Conservation (phyloP, 2,888 invertebrate genomes). For the Auanema freiburgensis region DNA sequence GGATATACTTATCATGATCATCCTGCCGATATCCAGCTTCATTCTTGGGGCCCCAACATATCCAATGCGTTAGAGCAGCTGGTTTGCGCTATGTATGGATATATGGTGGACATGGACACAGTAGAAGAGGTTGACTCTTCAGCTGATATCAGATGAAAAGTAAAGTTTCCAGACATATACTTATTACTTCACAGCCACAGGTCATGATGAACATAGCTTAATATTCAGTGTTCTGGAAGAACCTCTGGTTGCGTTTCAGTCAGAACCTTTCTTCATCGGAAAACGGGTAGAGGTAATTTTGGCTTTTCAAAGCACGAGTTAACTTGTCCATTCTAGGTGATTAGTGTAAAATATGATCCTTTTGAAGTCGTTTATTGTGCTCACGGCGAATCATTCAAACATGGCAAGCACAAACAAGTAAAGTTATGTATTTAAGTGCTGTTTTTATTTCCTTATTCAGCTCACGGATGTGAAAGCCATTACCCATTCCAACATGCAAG, state of each 20-base stretch:
- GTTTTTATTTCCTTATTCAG: constrained; percentile 66
- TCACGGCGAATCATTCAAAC: constrained; percentile 83
- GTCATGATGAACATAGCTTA: constrained; percentile 82
- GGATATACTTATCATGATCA: constrained; percentile 76
- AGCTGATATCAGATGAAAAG: background rate
- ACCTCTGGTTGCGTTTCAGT: constrained; percentile 82
- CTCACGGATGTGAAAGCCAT: constrained; percentile 98
- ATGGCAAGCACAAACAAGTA: constrained; percentile 77
- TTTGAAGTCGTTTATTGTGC: constrained; percentile 27
- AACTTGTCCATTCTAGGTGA: background rate
- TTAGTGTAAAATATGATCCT: constrained; percentile 11
- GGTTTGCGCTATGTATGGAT: constrained; percentile 82
- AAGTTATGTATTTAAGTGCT: background rate
- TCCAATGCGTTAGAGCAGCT: constrained; percentile 58
- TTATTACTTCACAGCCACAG: constrained; percentile 82
- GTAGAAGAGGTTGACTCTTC: constrained; percentile 73
- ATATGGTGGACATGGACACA: constrained; percentile 75
- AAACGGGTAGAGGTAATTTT: constrained; percentile 49
- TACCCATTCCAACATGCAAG: constrained; percentile 98
- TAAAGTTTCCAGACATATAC: constrained; percentile 67
- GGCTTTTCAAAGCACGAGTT: background rate
- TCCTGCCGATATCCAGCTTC: constrained; percentile 97
- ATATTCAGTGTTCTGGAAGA: constrained; percentile 93
- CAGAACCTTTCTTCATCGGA: constrained; percentile 69
- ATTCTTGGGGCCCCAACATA: constrained; percentile 86